Evolutionary conservation across 2,888 invertebrate species (phyloP), one percentile per base, ranked within the genome.

Genomic region (Pristionchus arcanus): DNA sequence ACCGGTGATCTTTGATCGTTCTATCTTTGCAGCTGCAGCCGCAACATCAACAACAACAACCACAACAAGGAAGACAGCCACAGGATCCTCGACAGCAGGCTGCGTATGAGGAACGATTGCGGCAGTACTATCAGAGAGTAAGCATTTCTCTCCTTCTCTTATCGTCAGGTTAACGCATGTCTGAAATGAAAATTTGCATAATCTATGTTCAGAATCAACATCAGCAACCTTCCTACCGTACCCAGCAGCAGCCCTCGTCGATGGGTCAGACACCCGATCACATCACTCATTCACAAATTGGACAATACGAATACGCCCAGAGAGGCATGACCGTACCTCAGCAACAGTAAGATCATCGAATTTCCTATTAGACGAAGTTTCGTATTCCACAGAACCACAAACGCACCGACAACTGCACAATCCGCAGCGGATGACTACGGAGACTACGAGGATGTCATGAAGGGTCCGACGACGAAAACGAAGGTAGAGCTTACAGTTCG

Each of bases 351-450:
- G n/a, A 42, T 53, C 37, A 49, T 28, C 49, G 21, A 31, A 11
- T 31, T 81, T 81, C 49, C 15, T 25, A 81, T 16, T 4, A 28
- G 49, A 19, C 81, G 81, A 81, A 49, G 28, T 59, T 59, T 59
- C 28, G 84, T 7, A 34, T 74, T 85, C 77, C 21, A 71, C 74
- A 68, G 89, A 89, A 77, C 87, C 84, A 68, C 81, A n/a, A 90
- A 21, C 37, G 42, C 68, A 89, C 84, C 68, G 19, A 59, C 59
- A 0, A 49, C 55, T 2, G 3, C 87, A 21, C 89, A 81, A 15
- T 90, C 90, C n/a, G n/a, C n/a, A n/a, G 89, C 90, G 34, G 84
- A 90, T 63, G 91, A 91, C 55, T 91, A 91, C 68, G 89, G 74
- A 3, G 89, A 91, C 71, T 89, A 87, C 28, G 85, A 86, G 9